Base-by-base conservation (phyloP, 1,140 invertebrate species). In the Gonatopus flavifemur region DNA sequence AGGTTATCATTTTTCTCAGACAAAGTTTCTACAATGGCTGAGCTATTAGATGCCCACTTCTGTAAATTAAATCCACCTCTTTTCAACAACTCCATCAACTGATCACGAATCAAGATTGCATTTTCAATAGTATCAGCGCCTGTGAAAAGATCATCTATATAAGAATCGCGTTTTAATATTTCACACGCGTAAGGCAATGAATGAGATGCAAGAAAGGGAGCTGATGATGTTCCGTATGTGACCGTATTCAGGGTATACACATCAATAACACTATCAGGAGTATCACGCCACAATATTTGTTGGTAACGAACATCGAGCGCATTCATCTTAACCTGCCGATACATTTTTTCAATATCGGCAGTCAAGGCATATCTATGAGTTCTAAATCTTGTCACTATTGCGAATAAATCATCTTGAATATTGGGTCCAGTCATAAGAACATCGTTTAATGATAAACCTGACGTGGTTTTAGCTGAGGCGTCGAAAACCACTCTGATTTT, bases 271-370 rank as follows among this genome's bases (percentile, higher is more conserved):
- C 12, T 9, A 13, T 37, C 0, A 24, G 20, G 10, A 0, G 5
- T 13, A 1, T 50, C 24, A 2, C 61, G 28, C 69, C 73, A 74
- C 0, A 73, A 9, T 2, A 74, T 66, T 8, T 58, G 38, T 53
- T 75, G 72, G 18, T 54, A 62, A 3, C 52, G n/a, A 5, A 21
- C 13, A 39, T 72, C 57, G 3, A 52, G 8, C 12, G 35, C 4
- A 21, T 57, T 31, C 2, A 75, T 22, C 7, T n/a, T 2, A 1
- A 76, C 51, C 37, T 70, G 66, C 0, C 64, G 36, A 35, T 65
- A 76, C 65, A 74, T 70, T 51, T 69, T 67, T 15, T 53, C 48
- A 8, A 71, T 52, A 32, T 74, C 71, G 0, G 56, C 53, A 0
- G 48, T 42, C 6, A 72, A 40, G 0, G 59, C 60, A 15, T 41